phyloP scores from a whole-genome alignment of 1,140 invertebrate species.

The Drosophila nebulosa region DNA sequence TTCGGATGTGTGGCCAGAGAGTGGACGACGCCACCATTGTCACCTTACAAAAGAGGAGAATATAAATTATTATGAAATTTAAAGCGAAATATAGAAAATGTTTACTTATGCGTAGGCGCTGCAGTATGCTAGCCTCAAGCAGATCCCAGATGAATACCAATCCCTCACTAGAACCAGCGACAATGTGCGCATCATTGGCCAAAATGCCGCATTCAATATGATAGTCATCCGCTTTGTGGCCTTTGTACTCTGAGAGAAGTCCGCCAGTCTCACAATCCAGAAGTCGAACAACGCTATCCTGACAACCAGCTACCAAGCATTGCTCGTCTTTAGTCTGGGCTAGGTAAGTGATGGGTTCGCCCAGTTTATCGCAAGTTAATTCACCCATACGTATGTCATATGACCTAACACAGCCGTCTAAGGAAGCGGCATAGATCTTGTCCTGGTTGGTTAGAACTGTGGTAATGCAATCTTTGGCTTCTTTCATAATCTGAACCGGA shows the following conservation, averaged over 20 bases:
- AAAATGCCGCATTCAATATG: conserved; percentile 93
- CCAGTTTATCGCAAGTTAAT: conserved; percentile 92
- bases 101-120: conserved; percentile 81
- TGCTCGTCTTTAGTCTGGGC: conserved; percentile 85
- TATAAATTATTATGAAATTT: conserved; percentile 13
- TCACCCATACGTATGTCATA: conserved; percentile 95
- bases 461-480: conserved; percentile 96
- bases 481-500: conserved; percentile 91
- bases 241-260: conserved; percentile 89
- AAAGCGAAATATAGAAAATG: not conserved
- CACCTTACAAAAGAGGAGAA: conserved; percentile 41
- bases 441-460: conserved; percentile 92
- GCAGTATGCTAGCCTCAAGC: conserved; percentile 86
- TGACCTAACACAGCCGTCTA: conserved; percentile 92
- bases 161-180: conserved; percentile 94
- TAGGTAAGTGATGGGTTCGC: conserved; percentile 88
- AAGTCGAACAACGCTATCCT: conserved; percentile 90
- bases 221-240: conserved; percentile 90
- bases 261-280: conserved; percentile 95
- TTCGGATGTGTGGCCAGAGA: conserved; percentile 89
- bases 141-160: conserved; percentile 94
- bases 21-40: conserved; percentile 83
- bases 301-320: conserved; percentile 91
- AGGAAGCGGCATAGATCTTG: conserved; percentile 94
- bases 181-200: conserved; percentile 89